Conservation (phyloP, 1,140 invertebrate genomes). For the Caenorhabditis latens region DNA sequence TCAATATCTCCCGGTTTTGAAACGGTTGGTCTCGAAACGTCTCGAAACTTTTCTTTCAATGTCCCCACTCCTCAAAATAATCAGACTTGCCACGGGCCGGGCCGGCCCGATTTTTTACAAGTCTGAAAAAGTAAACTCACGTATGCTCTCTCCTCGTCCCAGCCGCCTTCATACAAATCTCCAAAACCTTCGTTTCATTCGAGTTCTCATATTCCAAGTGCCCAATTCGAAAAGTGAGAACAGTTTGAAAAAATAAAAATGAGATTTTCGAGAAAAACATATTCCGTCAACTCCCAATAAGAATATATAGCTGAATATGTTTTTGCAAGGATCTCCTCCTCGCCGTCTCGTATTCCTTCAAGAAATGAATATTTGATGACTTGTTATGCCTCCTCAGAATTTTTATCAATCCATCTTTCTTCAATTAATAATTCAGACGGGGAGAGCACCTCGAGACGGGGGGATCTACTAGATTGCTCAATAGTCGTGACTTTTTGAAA, state of each 20-base stretch:
- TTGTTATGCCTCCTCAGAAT: slow-evolving; percentile 23
- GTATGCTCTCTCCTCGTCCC: slow-evolving; percentile 9
- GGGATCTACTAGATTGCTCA: background rate
- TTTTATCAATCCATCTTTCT: slow-evolving; percentile 23
- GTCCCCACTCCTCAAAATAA: too few species aligned
- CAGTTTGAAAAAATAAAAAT: background rate
- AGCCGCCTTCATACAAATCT: slow-evolving; percentile 33
- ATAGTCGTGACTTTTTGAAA: background rate
- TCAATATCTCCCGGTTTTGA: too few species aligned
- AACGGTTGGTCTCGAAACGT: too few species aligned
- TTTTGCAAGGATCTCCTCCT: slow-evolving; percentile 1
- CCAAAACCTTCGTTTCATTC: slow-evolving; percentile 30
- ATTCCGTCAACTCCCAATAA: background rate
- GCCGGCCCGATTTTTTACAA: too few species aligned
- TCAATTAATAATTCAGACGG: background rate
- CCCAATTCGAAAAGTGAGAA: background rate
- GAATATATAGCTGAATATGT: background rate
- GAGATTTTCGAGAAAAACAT: background rate
- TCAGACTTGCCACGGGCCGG: too few species aligned
- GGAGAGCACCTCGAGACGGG: background rate
- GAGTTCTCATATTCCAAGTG: slow-evolving; percentile 43
- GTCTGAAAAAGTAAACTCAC: background rate
- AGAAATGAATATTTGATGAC: slow-evolving; percentile 13
- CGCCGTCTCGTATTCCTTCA: too few species aligned
- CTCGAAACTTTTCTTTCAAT: too few species aligned